Evolutionary conservation across 1,140 invertebrate species (phyloP).

Genomic region (Chelonus insularis): DNA sequence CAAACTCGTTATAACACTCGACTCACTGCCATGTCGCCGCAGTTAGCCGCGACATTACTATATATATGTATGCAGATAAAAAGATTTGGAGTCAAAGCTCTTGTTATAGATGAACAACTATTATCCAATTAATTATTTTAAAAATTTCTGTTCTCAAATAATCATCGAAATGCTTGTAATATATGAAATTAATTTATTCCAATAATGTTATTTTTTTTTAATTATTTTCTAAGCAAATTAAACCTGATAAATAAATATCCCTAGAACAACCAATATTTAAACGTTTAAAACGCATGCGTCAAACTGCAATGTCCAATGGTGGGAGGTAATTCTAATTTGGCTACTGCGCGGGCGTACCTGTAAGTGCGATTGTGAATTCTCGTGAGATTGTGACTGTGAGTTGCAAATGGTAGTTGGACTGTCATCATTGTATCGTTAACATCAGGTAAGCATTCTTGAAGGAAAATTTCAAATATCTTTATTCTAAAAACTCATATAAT

Average conservation of each 20-base stretch:
- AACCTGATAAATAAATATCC: too few species aligned
- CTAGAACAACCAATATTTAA: too few species aligned
- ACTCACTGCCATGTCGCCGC: constrained; percentile 1
- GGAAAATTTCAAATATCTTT: background rate
- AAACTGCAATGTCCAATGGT: background rate
- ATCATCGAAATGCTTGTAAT: too few species aligned
- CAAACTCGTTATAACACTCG: background rate
- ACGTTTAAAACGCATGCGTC: background rate
- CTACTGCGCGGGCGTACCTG: constrained; percentile 9
- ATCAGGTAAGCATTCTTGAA: constrained; percentile 13
- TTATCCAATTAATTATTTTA: too few species aligned
- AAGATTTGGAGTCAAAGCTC: too few species aligned
- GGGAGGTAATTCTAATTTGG: background rate
- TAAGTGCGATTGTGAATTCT: background rate
- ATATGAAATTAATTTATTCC: too few species aligned
- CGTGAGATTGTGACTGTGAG: constrained; percentile 11
- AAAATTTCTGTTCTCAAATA: too few species aligned
- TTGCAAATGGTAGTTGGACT: constrained; percentile 26
- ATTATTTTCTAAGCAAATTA: too few species aligned
- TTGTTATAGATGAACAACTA: too few species aligned
- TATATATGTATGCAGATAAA: too few species aligned
- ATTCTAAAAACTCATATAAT: background rate
- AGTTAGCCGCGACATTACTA: too few species aligned
- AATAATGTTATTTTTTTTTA: background rate
- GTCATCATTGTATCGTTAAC: constrained; percentile 24